Evolutionary conservation across 2,888 invertebrate genomes (phyloP).

Genomic region (Gastracanthus pulcherrimus): DNA sequence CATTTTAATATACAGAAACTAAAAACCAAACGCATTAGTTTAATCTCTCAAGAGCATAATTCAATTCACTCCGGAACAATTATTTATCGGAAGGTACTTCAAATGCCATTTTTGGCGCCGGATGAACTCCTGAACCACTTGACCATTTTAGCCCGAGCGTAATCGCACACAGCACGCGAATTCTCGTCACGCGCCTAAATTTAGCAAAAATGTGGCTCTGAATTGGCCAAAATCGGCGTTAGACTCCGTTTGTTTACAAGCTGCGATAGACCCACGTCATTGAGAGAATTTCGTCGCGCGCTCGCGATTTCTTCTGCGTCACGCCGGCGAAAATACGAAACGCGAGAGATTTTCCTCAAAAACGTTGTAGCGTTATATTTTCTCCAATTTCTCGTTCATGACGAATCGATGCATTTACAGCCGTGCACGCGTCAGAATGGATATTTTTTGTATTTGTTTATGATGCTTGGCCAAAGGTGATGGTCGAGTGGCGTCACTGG

Average conservation of each 20-base stretch:
- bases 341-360: neutral
- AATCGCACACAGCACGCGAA: slow-evolving; percentile 1
- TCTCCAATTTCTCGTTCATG: slow-evolving; percentile 15
- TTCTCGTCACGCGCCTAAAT: slow-evolving; percentile 22
- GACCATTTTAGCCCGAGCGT: slow-evolving; percentile 11
- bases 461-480: too few relatives aligned
- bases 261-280: slow-evolving; percentile 9
- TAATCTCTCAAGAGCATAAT: neutral
- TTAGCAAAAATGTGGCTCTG: slow-evolving; percentile 17
- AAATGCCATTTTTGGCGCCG: slow-evolving; percentile 18
- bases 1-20: neutral
- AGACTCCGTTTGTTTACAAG: slow-evolving; percentile 36
- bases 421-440: neutral
- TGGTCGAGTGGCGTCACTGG: neutral
- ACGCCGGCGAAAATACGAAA: slow-evolving; percentile 22
- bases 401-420: slow-evolving; percentile 25
- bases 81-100: neutral
- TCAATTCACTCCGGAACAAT: neutral
- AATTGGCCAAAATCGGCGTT: slow-evolving; percentile 25
- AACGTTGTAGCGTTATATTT: neutral
- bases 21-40: neutral
- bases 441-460: neutral
- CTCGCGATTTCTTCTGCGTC: slow-evolving; percentile 28
- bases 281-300: neutral
- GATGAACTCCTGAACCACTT: neutral